Evolutionary conservation across 2,797 vertebrate species (phyloP).

Genomic region (Sebastiscus tertius): DNA sequence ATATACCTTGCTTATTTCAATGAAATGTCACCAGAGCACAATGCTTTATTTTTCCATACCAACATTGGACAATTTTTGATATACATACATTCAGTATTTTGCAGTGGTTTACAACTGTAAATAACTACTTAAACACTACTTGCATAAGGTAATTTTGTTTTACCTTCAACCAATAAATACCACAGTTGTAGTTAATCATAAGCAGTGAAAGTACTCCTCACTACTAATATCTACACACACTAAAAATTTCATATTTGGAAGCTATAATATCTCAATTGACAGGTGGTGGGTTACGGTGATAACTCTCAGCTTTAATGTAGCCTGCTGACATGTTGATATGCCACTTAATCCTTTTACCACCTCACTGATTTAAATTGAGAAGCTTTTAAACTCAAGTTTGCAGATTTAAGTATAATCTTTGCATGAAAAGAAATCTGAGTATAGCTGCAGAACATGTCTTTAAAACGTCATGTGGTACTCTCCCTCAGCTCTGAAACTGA

Average conservation of each 20-base stretch:
- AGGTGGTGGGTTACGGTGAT: background rate
- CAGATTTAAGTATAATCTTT: background rate
- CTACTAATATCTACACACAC: background rate
- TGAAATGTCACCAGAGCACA: background rate
- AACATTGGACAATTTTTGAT: background rate
- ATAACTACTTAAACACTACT: background rate
- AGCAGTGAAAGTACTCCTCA: background rate
- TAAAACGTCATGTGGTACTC: background rate
- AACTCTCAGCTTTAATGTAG: background rate
- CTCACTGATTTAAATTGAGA: background rate
- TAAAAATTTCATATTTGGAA: background rate
- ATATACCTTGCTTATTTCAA: background rate
- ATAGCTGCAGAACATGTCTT: background rate
- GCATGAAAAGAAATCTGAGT: slow-evolving; percentile 4
- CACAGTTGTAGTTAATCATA: background rate
- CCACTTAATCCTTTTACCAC: background rate
- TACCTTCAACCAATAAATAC: background rate
- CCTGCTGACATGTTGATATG: background rate
- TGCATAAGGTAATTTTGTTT: background rate
- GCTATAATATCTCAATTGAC: background rate
- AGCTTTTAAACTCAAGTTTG: background rate
- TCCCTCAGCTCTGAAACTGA: background rate
- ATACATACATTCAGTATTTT: background rate
- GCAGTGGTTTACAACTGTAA: background rate
- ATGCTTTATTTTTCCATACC: background rate